Conservation (phyloP, 2,888 invertebrate species). For the Podotricha telesiphe region DNA sequence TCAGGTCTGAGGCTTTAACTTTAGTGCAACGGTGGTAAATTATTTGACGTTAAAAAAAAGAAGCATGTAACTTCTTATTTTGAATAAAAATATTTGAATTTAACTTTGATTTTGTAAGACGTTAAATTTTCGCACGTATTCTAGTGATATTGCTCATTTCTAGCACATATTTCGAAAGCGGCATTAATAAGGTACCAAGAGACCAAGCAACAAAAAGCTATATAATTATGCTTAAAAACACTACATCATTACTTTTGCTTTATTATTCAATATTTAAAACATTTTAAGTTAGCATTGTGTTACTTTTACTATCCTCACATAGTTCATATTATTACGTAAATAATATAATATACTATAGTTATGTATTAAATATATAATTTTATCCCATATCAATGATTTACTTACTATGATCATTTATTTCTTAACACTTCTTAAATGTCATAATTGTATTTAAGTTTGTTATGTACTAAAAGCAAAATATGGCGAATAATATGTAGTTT, state of each 20-base stretch:
- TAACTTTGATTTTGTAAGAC: no score
- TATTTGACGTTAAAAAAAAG: no score
- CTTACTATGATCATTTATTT: neutral
- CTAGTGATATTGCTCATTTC: neutral
- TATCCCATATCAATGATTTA: neutral
- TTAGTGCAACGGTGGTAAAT: no score
- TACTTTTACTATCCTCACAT: neutral
- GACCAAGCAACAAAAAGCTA: no score
- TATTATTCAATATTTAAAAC: neutral
- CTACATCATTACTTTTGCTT: neutral
- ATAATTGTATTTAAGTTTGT: neutral
- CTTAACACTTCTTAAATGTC: neutral
- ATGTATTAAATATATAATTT: neutral
- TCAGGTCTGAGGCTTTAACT: no score
- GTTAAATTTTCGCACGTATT: neutral
- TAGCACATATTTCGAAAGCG: no score
- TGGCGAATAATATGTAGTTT: no score
- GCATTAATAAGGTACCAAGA: no score
- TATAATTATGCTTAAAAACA: no score
- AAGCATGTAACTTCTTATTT: no score
- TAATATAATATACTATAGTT: neutral
- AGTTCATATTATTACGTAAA: neutral
- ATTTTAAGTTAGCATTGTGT: neutral
- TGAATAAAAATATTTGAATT: no score
- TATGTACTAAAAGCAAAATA: no score